Evolutionary conservation across 1,140 invertebrate species (phyloP).

Genomic region (Melitaea cinxia): DNA sequence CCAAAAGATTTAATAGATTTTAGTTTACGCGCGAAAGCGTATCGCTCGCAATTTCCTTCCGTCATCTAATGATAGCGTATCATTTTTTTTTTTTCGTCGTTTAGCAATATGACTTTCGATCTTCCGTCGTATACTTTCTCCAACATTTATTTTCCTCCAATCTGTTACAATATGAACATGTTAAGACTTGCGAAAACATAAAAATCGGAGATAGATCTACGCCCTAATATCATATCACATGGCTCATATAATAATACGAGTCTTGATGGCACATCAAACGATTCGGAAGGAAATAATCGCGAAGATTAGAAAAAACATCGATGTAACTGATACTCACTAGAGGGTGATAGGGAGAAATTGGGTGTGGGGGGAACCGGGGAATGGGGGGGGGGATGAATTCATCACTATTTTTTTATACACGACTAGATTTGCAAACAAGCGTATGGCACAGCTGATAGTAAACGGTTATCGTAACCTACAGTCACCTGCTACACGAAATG

Average conservation of each 20-base stretch:
- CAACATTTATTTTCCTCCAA: slow-evolving; percentile 8
- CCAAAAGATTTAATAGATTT: not conserved
- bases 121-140: not conserved
- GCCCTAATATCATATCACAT: slow-evolving; percentile 31
- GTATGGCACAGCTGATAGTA: too few species aligned
- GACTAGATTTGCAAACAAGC: too few species aligned
- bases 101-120: not conserved
- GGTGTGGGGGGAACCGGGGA: not conserved
- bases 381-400: not conserved
- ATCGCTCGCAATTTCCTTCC: not conserved
- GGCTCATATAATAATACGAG: slow-evolving; percentile 28
- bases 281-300: slow-evolving; percentile 36
- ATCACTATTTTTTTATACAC: too few species aligned
- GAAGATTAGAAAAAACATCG: slow-evolving; percentile 30
- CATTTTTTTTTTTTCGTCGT: not conserved
- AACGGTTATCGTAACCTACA: too few species aligned
- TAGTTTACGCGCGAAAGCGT: not conserved
- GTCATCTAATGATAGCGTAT: not conserved
- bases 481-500: too few species aligned
- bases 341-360: not conserved
- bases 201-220: slow-evolving; percentile 21
- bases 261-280: slow-evolving; percentile 21
- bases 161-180: slow-evolving; percentile 13
- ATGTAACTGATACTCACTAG: slow-evolving; percentile 25
- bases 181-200: slow-evolving; percentile 11